Evolutionary conservation across 1,140 invertebrate genomes (phyloP).

Genomic region (Planococcus citri): DNA sequence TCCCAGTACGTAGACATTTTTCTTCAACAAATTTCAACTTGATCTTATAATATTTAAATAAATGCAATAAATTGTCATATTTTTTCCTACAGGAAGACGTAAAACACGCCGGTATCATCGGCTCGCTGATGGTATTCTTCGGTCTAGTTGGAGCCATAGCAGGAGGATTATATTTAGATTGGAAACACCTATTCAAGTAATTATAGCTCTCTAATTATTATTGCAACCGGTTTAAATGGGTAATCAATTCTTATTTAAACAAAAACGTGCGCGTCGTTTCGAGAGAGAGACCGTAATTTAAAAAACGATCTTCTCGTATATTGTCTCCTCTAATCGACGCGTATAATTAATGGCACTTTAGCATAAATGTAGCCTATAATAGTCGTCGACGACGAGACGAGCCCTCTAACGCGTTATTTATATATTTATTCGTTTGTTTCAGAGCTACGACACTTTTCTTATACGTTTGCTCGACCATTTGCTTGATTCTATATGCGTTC

Average conservation of each 20-base stretch:
- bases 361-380: too few species aligned
- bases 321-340: too few species aligned
- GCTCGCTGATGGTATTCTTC: slow-evolving; percentile 71
- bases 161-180: slow-evolving; percentile 74
- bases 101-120: slow-evolving; percentile 69
- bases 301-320: too few species aligned
- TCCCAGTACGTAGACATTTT: slow-evolving; percentile 40
- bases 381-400: neutral
- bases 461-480: slow-evolving; percentile 67
- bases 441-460: slow-evolving; percentile 77
- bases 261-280: too few species aligned
- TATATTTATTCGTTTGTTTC: slow-evolving; percentile 29
- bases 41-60: neutral
- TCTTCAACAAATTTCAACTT: neutral
- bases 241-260: neutral
- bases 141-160: slow-evolving; percentile 84
- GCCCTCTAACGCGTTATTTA: neutral
- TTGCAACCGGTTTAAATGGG: neutral
- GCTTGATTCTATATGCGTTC: slow-evolving; percentile 80
- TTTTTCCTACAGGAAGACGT: slow-evolving; percentile 46
- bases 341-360: neutral
- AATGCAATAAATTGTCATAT: slow-evolving; percentile 32
- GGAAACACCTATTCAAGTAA: slow-evolving; percentile 69
- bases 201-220: too few species aligned
- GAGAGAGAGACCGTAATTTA: too few species aligned